A percentile compares a stretch with the other conserved stretches of the same genome.
Conservation (phyloP, 2,888 invertebrate species). For the Hirtodrosophila alboralis region DNA sequence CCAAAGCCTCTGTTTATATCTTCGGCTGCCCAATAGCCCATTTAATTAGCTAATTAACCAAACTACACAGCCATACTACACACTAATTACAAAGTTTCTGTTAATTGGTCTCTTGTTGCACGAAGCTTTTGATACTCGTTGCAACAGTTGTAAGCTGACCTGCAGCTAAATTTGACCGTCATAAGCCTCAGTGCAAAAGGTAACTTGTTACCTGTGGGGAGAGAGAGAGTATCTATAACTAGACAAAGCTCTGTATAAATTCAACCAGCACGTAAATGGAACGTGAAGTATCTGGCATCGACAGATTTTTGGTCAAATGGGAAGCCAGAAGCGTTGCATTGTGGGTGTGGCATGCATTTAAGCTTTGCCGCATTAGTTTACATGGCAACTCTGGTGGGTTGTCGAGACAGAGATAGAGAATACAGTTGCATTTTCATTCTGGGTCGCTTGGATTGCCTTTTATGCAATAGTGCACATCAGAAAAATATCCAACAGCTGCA, state of each 20-base stretch:
- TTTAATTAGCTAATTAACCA: slow-evolving; percentile 53
- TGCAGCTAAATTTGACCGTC: slow-evolving; percentile 16
- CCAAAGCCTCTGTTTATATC: too few species aligned
- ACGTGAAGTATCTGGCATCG: slow-evolving; percentile 21
- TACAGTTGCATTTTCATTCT: slow-evolving; percentile 47
- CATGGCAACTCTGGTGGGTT: slow-evolving; percentile 39
- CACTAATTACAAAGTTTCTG: slow-evolving; percentile 21
- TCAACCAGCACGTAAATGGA: slow-evolving; percentile 14
- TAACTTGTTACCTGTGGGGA: slow-evolving; percentile 22
- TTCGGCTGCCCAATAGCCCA: too few species aligned
- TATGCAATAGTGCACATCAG: slow-evolving; percentile 74
- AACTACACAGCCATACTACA: slow-evolving; percentile 22
- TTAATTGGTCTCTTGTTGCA: slow-evolving; percentile 35
- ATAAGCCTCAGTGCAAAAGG: slow-evolving; percentile 22
- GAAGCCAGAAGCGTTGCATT: slow-evolving; percentile 1
- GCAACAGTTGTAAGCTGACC: slow-evolving; percentile 21
- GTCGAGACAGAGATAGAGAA: background rate
- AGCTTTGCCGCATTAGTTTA: slow-evolving; percentile 49
- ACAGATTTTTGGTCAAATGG: slow-evolving; percentile 44
- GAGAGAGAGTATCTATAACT: slow-evolving; percentile 15
- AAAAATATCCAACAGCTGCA: slow-evolving; percentile 56
- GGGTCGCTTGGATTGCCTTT: slow-evolving; percentile 61
- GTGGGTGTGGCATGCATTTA: slow-evolving; percentile 47
- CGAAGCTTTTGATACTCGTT: slow-evolving; percentile 21
- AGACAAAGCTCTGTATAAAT: slow-evolving; percentile 8